These are phyloP conservation scores for Bacillus rossius DNA, from an alignment of 1,140 invertebrate genomes.

Conservation along the genomic window DNA sequence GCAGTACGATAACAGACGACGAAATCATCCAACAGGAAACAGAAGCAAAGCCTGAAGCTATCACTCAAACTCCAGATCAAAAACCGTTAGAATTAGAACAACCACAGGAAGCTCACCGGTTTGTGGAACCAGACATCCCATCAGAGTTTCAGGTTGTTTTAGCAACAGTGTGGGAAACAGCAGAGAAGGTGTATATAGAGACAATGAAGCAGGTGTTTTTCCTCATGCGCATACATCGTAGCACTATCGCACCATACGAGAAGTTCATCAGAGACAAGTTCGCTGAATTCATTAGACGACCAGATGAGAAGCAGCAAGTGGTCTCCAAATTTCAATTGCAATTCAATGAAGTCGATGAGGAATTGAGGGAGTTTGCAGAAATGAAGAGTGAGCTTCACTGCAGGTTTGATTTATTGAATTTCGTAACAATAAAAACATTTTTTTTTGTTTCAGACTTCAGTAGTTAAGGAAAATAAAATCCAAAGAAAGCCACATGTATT, in stretches of 20 bases:
- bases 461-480: too few relatives aligned
- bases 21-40: too few relatives aligned
- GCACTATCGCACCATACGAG: slow-evolving; percentile 46
- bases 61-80: too few relatives aligned
- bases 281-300: slow-evolving; percentile 44
- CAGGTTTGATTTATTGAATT: neutral
- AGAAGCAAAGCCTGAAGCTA: too few relatives aligned
- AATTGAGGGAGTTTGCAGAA: slow-evolving; percentile 45
- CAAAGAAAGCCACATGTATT: too few relatives aligned
- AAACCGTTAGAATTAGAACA: too few relatives aligned
- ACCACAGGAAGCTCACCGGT: too few relatives aligned
- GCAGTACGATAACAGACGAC: too few relatives aligned
- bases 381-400: slow-evolving; percentile 38
- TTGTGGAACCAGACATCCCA: too few relatives aligned
- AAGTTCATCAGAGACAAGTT: slow-evolving; percentile 46
- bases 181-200: slow-evolving; percentile 48
- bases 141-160: slow-evolving; percentile 37
- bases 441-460: too few relatives aligned
- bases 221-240: slow-evolving; percentile 44
- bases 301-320: slow-evolving; percentile 48
- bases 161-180: slow-evolving; percentile 48
- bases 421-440: too few relatives aligned
- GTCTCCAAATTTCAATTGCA: slow-evolving; percentile 46
- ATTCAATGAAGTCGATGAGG: slow-evolving; percentile 50
- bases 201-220: slow-evolving; percentile 49